These are phyloP conservation scores for Sarotherodon lohbergeri DNA, from an alignment of 2,113 vertebrate genomes.

Conservation along the genomic window DNA sequence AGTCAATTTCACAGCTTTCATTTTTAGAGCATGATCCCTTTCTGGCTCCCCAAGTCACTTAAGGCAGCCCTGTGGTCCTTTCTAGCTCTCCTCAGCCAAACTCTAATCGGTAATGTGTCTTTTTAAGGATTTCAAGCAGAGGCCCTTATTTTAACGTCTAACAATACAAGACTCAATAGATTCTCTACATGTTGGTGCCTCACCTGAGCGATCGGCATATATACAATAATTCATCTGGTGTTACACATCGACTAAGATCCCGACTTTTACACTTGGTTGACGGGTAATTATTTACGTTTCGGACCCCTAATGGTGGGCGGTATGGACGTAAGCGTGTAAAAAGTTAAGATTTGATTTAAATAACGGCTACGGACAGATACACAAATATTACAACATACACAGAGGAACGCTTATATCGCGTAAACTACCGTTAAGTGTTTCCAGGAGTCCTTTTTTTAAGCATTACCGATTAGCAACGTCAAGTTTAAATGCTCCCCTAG, in stretches of 20 bases:
- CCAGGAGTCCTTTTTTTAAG: not conserved
- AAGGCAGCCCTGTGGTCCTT: no score
- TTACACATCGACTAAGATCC: not conserved
- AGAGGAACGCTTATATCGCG: not conserved
- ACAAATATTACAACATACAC: not conserved
- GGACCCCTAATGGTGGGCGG: not conserved
- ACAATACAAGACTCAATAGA: rapidly evolving
- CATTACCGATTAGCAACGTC: not conserved
- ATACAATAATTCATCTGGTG: not conserved
- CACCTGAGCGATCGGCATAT: not conserved
- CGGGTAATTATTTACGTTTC: not conserved
- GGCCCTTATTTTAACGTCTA: rapidly evolving
- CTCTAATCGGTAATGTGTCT: not conserved
- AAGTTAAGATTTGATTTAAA: not conserved
- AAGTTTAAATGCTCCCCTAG: not conserved
- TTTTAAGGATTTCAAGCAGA: not conserved
- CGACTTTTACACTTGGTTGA: not conserved
- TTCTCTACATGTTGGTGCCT: rapidly evolving
- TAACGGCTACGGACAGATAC: not conserved
- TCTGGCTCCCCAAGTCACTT: not conserved
- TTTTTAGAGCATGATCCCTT: not conserved
- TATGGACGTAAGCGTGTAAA: not conserved
- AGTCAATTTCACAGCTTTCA: not conserved
- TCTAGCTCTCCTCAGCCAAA: not conserved
- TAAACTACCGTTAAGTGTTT: not conserved